A percentile compares a stretch with the other conserved stretches of the same genome.
Conservation (phyloP, 2,888 invertebrate genomes). For the Linnaemya tessellans region DNA sequence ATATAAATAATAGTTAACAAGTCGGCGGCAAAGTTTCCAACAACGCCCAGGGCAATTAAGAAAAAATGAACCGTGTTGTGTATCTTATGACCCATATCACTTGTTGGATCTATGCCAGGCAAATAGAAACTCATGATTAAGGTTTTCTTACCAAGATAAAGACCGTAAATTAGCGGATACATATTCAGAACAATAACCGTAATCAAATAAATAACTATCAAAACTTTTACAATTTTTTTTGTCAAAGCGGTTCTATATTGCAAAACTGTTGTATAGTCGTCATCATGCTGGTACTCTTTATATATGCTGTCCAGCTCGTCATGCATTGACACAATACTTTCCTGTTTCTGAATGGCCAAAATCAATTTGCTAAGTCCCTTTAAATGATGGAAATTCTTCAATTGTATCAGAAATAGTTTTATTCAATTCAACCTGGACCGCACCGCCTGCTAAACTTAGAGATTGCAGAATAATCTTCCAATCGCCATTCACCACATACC, state of each 20-base stretch:
- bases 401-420: background rate
- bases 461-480: conserved; percentile 75
- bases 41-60: conserved; percentile 72
- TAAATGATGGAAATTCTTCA: background rate
- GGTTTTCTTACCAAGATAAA: conserved; percentile 59
- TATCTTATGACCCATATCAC: conserved; percentile 71
- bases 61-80: conserved; percentile 66
- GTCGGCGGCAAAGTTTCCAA: conserved; percentile 77
- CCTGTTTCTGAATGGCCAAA: background rate
- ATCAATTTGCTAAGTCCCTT: conserved; percentile 41
- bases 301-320: conserved; percentile 71
- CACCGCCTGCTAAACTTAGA: conserved; percentile 73
- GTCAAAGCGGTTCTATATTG: conserved; percentile 64
- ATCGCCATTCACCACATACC: too few species aligned
- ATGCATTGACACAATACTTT: conserved; percentile 61
- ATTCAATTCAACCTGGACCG: conserved; percentile 74
- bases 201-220: conserved; percentile 61
- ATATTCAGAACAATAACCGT: conserved; percentile 23
- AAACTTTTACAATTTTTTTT: conserved; percentile 66
- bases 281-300: too few species aligned
- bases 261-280: conserved; percentile 71
- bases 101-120: conserved; percentile 74
- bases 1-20: conserved; percentile 76
- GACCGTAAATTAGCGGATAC: conserved; percentile 66
- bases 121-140: conserved; percentile 75